A percentile compares a stretch with the other conserved stretches of the same genome.
These are phyloP conservation scores for Drosophila fuyamai DNA, from an alignment of 1,140 invertebrate genomes.

Conservation along the genomic window DNA sequence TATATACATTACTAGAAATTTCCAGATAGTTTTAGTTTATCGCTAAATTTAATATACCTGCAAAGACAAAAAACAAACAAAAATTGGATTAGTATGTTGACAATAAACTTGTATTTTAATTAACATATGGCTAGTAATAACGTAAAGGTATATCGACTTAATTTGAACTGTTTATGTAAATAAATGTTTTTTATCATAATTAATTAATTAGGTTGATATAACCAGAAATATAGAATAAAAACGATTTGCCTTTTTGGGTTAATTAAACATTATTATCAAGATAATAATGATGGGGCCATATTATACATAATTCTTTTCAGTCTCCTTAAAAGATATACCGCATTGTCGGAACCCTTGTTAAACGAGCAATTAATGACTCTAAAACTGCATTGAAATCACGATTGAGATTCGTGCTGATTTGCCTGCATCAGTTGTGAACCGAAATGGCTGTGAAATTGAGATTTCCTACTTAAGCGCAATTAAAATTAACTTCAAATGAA, in stretches of 20 bases:
- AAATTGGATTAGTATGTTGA: slow-evolving; percentile 2
- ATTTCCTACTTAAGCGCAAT: slow-evolving; percentile 78
- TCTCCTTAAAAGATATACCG: slow-evolving; percentile 1
- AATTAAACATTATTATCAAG: not conserved
- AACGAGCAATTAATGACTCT: slow-evolving; percentile 48
- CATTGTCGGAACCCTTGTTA: not conserved
- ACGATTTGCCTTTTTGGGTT: too few relatives aligned
- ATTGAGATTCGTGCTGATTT: slow-evolving; percentile 55
- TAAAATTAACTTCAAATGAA: slow-evolving; percentile 77
- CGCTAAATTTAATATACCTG: slow-evolving; percentile 22
- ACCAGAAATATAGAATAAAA: not conserved
- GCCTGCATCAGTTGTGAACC: slow-evolving; percentile 53
- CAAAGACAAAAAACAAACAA: slow-evolving; percentile 1
- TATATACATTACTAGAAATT: slow-evolving; percentile 11
- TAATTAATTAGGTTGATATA: not conserved
- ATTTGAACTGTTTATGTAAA: too few relatives aligned
- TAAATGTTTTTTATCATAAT: not conserved
- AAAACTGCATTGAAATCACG: slow-evolving; percentile 54
- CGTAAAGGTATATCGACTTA: not conserved
- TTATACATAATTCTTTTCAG: not conserved
- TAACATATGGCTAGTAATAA: not conserved
- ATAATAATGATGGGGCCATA: slow-evolving; percentile 1
- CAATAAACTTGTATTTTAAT: not conserved
- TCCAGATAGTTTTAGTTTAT: not conserved
- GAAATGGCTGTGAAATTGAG: slow-evolving; percentile 76